phyloP scores from a whole-genome alignment of 2,888 invertebrate genomes.

The Mesoligia furuncula region DNA sequence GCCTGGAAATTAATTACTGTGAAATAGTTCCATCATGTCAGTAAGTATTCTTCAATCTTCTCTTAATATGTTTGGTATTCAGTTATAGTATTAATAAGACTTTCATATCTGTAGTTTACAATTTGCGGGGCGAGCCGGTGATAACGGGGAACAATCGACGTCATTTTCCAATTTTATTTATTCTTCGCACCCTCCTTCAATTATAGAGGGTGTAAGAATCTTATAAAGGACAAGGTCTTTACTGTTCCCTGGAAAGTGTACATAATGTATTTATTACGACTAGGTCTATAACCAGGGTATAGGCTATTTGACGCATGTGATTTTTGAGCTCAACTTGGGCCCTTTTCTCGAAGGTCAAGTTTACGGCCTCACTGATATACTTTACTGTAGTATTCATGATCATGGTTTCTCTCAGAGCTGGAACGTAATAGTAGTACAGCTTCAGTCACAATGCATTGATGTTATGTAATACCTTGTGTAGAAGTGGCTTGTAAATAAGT shows the following conservation, averaged over 20 bases:
- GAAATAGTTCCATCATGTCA: conserved; percentile 78
- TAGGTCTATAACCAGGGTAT: conserved; percentile 62
- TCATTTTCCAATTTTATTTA: conserved; percentile 75
- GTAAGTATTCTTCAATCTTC: conserved; percentile 78
- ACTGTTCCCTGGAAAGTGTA: conserved; percentile 14
- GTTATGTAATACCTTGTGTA: conserved; percentile 86
- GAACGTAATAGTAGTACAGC: conserved; percentile 37
- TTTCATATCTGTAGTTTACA: conserved; percentile 65
- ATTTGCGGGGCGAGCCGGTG: conserved; percentile 76
- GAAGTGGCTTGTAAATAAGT: conserved; percentile 81
- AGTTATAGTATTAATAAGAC: conserved; percentile 22
- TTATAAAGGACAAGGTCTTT: not conserved
- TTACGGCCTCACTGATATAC: conserved; percentile 73
- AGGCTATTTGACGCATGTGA: conserved; percentile 77
- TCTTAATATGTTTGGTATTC: conserved; percentile 39
- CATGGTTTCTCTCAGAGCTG: conserved; percentile 12
- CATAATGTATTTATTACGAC: conserved; percentile 31
- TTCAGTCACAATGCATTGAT: conserved; percentile 58
- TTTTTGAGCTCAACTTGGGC: conserved; percentile 76
- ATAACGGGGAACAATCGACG: conserved; percentile 76
- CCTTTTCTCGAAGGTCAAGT: conserved; percentile 84
- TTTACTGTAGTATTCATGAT: conserved; percentile 32
- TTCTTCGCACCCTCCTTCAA: conserved; percentile 45
- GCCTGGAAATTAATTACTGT: conserved; percentile 82
- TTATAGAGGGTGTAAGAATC: conserved; percentile 13